Evolutionary conservation across 2,888 invertebrate genomes (phyloP), one percentile per base, ranked within the genome.

Genomic region (Caenorhabditis angaria): DNA sequence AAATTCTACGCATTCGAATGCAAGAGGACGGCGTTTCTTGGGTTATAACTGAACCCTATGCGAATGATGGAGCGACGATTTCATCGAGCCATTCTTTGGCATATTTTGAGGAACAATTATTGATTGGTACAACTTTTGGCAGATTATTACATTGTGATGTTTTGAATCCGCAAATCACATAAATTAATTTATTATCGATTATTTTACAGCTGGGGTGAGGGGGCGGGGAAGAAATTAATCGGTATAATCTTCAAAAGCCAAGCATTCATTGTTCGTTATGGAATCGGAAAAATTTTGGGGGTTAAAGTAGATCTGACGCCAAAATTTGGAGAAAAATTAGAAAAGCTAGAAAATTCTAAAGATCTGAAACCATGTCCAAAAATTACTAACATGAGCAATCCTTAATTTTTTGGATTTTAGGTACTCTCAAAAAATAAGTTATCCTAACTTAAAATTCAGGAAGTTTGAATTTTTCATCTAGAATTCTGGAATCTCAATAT

Each of bases 11-110:
- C 2, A 72, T 84, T n/a, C 63, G 84, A n/a, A 74, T 84, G 47
- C 82, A 83, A 80, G 68, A 75, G 53, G 81, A 76, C 14, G 76
- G 76, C 14, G 71, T 66, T 4, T 81, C 82, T 1, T 86, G 86
- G 86, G 83, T 85, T 18, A 73, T 87, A 29, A 86, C 86, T 3
- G 87, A 87, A 60, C 84, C 86, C n/a, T 85, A 83, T 57, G 78
- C 85, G 5, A 83, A 85, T 65, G 85, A 86, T 69, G 86, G 86
- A 32, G 80, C 78, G 6, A 80, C 78, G 5, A 71, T 83, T 35
- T 77, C 82, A 1, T 80, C 70, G 14, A 84, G 77, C 54, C 58
- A 58, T 50, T 51, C 76, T 1, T 67, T 78, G 20, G 71, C 73
- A 8, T 78, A 64, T 60, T 61, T 57, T 65, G 58, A 82, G 53